phyloP scores from a whole-genome alignment of 2,888 invertebrate species.

The Spisula solida region DNA sequence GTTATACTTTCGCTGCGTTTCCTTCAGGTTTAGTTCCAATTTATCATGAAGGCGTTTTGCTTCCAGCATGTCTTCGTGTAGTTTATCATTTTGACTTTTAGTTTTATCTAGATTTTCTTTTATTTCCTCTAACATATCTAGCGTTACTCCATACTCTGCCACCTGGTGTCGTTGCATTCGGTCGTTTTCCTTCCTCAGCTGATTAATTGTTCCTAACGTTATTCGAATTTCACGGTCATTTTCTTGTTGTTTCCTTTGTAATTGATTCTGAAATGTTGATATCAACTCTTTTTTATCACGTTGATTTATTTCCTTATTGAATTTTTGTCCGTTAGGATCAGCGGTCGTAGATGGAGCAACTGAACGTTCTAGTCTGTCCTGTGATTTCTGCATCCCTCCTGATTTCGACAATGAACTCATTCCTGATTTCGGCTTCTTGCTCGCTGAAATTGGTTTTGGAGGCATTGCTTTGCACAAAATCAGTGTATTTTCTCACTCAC shows the following conservation, averaged over 20 bases:
- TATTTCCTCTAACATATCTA: slow-evolving; percentile 57
- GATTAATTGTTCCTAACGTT: slow-evolving; percentile 50
- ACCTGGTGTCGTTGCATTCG: slow-evolving; percentile 60
- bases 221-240: slow-evolving; percentile 50
- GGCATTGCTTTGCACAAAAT: slow-evolving; percentile 24
- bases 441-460: slow-evolving; percentile 13
- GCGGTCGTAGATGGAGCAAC: slow-evolving; percentile 49
- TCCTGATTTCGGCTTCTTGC: slow-evolving; percentile 25
- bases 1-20: slow-evolving; percentile 49
- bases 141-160: slow-evolving; percentile 58
- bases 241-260: slow-evolving; percentile 51
- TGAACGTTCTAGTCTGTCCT: slow-evolving; percentile 37
- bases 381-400: slow-evolving; percentile 12
- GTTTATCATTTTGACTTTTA: slow-evolving; percentile 57
- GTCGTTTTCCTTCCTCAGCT: slow-evolving; percentile 54
- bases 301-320: slow-evolving; percentile 40
- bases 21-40: slow-evolving; percentile 55
- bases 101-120: slow-evolving; percentile 38
- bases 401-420: slow-evolving; percentile 18
- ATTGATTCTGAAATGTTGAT: slow-evolving; percentile 47
- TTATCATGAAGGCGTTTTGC: slow-evolving; percentile 54
- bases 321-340: slow-evolving; percentile 43
- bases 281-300: slow-evolving; percentile 50
- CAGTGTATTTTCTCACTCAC: too few species aligned
- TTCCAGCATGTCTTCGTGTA: slow-evolving; percentile 61